phyloP scores from a whole-genome alignment of 2,113 vertebrate genomes.

The Shinisaurus crocodilurus region DNA sequence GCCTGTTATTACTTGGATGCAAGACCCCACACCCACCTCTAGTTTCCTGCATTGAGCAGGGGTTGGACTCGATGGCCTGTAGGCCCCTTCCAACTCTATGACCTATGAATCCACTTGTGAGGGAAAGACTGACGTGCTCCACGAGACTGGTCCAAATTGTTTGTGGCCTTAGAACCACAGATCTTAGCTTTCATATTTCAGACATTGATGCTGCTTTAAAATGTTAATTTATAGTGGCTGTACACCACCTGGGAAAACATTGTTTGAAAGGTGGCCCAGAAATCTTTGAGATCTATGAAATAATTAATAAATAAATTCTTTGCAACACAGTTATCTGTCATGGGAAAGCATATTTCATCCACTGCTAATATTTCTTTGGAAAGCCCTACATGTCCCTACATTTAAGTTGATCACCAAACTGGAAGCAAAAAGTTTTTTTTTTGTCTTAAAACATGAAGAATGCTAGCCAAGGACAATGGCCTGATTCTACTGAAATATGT shows the following conservation, averaged over 20 bases:
- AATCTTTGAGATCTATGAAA: not conserved
- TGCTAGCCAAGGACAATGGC: constrained; percentile 17
- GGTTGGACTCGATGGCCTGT: no score
- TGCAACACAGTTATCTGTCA: not conserved
- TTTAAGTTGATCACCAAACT: constrained; percentile 23
- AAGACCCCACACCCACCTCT: no score
- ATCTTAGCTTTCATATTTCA: not conserved
- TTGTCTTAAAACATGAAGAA: not conserved
- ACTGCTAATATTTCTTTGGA: constrained; percentile 11
- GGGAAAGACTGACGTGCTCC: not conserved
- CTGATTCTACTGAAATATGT: constrained; percentile 47
- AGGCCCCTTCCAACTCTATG: no score
- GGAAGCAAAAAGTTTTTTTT: constrained; percentile 34
- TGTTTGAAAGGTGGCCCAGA: not conserved
- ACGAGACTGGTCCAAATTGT: not conserved
- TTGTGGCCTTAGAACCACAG: not conserved
- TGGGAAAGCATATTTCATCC: not conserved
- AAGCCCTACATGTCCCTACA: not conserved
- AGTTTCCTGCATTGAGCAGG: no score
- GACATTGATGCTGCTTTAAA: not conserved
- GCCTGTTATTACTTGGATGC: no score
- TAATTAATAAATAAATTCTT: not conserved
- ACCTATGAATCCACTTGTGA: not conserved
- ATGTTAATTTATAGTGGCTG: not conserved
- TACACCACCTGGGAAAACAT: not conserved